These are phyloP conservation scores for Scaeva pyrastri DNA, from an alignment of 2,888 invertebrate genomes.

Conservation along the genomic window DNA sequence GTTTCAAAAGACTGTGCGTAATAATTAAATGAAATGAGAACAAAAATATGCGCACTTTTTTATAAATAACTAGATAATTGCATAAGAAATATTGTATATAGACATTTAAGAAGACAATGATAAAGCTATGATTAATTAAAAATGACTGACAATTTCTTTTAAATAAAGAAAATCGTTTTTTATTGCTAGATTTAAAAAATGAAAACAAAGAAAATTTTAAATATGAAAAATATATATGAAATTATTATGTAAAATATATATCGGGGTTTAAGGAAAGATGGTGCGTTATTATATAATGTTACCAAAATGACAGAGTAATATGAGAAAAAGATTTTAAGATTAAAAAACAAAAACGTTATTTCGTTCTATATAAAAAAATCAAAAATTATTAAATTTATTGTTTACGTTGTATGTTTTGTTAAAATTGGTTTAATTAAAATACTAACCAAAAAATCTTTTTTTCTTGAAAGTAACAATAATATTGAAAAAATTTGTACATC, in stretches of 20 bases:
- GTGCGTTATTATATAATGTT: constrained; percentile 75
- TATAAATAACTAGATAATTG: constrained; percentile 75
- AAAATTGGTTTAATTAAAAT: constrained; percentile 47
- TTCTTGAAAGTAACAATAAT: constrained; percentile 51
- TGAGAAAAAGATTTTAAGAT: constrained; percentile 55
- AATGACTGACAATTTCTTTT: constrained; percentile 73
- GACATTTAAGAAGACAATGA: constrained; percentile 63
- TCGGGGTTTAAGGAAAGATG: constrained; percentile 72
- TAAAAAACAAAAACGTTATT: constrained; percentile 24
- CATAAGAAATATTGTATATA: constrained; percentile 74
- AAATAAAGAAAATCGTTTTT: constrained; percentile 63
- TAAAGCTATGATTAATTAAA: constrained; percentile 71
- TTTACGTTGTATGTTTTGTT: constrained; percentile 62
- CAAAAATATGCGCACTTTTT: constrained; percentile 61
- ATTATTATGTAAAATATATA: constrained; percentile 62
- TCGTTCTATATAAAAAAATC: constrained; percentile 28
- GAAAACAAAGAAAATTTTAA: constrained; percentile 69
- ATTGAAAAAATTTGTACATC: constrained; percentile 46
- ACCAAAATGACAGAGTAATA: constrained; percentile 66
- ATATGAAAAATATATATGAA: constrained; percentile 56
- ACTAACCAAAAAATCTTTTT: constrained; percentile 19
- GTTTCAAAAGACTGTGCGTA: constrained; percentile 58
- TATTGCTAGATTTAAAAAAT: constrained; percentile 71
- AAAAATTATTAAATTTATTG: constrained; percentile 40
- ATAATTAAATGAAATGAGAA: constrained; percentile 53